Conservation (phyloP, 1,140 invertebrate species). For the Cotesia chilonis region DNA sequence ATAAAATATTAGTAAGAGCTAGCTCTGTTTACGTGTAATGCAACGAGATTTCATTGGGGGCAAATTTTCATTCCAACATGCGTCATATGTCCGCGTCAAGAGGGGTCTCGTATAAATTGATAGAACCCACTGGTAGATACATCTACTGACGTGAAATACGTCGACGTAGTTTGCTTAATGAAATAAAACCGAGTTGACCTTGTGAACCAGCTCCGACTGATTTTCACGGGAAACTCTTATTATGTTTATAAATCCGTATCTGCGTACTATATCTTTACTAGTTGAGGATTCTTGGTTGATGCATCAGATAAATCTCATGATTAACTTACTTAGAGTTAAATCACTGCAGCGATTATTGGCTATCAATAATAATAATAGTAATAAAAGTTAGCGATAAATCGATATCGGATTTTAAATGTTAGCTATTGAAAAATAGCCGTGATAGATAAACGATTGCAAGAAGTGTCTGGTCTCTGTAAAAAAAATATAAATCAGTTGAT, state of each 20-base stretch:
- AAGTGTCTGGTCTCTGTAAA: neutral
- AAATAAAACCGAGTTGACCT: conserved; percentile 51
- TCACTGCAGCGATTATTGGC: neutral
- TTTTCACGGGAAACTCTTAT: conserved; percentile 46
- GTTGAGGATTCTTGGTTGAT: too few species aligned
- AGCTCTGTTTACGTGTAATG: neutral
- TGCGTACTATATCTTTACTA: too few species aligned
- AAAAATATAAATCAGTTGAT: neutral
- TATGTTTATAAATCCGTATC: conserved; percentile 1
- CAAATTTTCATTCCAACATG: neutral
- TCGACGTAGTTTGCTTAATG: conserved; percentile 40
- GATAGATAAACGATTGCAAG: neutral
- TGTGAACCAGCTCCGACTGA: conserved; percentile 48
- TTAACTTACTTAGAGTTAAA: too few species aligned
- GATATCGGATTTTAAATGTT: too few species aligned
- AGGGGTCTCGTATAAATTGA: conserved; percentile 42
- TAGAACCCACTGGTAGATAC: conserved; percentile 46
- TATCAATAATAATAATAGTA: neutral
- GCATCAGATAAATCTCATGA: too few species aligned
- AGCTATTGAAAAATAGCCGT: too few species aligned
- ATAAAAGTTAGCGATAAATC: neutral
- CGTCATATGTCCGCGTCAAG: conserved; percentile 10
- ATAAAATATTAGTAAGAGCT: too few species aligned
- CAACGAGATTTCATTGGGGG: conserved; percentile 1
- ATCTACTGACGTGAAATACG: conserved; percentile 46